Evolutionary conservation across 2,113 vertebrate genomes (phyloP), one percentile per base, ranked within the genome.

Genomic region (Willisornis vidua): DNA sequence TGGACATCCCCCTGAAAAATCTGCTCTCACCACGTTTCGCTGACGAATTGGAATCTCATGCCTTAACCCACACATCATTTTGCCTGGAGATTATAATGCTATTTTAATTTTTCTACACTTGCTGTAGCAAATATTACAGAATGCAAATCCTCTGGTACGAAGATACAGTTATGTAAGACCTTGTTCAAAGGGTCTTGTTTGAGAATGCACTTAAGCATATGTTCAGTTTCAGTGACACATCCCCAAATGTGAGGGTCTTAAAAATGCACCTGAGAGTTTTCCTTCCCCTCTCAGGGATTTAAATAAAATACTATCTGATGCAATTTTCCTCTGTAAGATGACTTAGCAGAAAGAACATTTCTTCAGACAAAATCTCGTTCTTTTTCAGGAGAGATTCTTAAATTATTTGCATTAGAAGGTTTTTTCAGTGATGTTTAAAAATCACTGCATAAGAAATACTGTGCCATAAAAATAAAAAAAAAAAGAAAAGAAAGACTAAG

Each of bases 51-150:
- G 75, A 93, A 90, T 92, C 88, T 86, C 62, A 31, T 77, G 90
- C 72, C 75, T 92, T 80, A 88, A 80, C 88, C 90, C 92, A 90
- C 80, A 79, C 28, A 12, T 46, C 37, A 93, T 87, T 96, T 93
- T 95, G 94, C 85, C 93, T 92, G 83, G 72, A 96, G 92, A 90
- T 94, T 86, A 95, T 55, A 92, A 84, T 54, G 70, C 86, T 94
- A 90, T 96, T 88, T 96, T 86, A 94, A 81, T 89, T 91, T 91
- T 84, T 81, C 93, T 91, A 61, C 83, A 41, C 73, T 93, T 84
- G 57, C 92, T 94, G 72, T 52, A 87, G 80, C 83, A 94, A 90
- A 96, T 90, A 95, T 78, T 94, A 95, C 81, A 62, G 68, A 90
- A 91, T 68, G 73, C 73, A 95, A 87, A 93, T 93, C 83, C 52